Conservation (phyloP, 1,140 invertebrate species). For the Spodoptera litura region DNA sequence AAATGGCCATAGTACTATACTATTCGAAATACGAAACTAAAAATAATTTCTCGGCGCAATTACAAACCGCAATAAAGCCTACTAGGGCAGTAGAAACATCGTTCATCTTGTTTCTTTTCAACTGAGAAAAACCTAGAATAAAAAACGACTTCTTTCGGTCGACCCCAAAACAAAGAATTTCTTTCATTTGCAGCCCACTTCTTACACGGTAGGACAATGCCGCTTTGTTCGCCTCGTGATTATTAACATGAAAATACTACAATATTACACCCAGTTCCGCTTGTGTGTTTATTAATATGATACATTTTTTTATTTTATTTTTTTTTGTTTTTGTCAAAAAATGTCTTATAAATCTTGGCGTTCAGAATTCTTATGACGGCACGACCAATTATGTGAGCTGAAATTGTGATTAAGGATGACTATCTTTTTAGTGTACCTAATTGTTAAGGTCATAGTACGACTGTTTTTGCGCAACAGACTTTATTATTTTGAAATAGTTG, state of each 20-base stretch:
- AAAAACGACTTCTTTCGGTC: conserved; percentile 39
- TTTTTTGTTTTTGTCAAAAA: neutral
- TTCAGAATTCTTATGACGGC: too few species aligned
- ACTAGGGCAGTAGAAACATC: conserved; percentile 53
- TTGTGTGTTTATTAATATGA: conserved; percentile 3
- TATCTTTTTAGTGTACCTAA: too few species aligned
- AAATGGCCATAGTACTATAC: too few species aligned
- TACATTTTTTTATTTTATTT: neutral
- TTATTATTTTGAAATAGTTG: too few species aligned
- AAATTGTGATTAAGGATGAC: too few species aligned
- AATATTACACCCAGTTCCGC: conserved; percentile 12
- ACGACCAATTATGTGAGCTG: too few species aligned
- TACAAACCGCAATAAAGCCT: conserved; percentile 28
- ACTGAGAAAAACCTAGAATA: conserved; percentile 45
- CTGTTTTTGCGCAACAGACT: too few species aligned
- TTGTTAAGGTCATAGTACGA: too few species aligned
- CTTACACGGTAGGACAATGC: conserved; percentile 60
- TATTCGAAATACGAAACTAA: too few species aligned
- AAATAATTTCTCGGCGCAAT: conserved; percentile 10
- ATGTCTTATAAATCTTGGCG: neutral
- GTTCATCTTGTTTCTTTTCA: conserved; percentile 51
- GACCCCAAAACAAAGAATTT: conserved; percentile 59
- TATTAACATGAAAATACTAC: conserved; percentile 58
- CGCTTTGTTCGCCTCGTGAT: conserved; percentile 57
- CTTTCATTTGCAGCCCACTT: conserved; percentile 55